Base-by-base conservation (phyloP, 2,888 invertebrate species). In the Acleris laterana region DNA sequence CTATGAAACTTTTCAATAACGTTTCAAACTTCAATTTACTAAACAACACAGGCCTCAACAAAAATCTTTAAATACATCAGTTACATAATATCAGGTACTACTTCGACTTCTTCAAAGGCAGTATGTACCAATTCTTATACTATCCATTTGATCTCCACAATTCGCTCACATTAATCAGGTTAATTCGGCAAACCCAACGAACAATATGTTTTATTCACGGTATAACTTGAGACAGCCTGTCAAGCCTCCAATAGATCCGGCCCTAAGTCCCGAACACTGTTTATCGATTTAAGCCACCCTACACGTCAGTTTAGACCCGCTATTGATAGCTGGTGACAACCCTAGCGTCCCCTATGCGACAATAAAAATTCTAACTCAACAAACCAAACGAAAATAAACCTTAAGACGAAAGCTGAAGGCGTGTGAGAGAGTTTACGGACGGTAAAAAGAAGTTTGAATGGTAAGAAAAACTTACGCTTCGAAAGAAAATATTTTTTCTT, bases 321-420 rank as follows among this genome's bases (percentile, higher is more conserved):
- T 61, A 65, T 65, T 65, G 65, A 65, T 65, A 65, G 60, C 65
- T 65, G 65, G 65, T 61, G 65, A 65, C 65, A 65, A 61, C 65
- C 60, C 65, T 65, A 55, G 44, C 49, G 55, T 61, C 49, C 59
- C 59, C 53, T 53, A 56, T 16, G 20, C 32, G 49, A 19, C 53
- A 25, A 48, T 38, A 50, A 55, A 49, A 50, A 60, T 56, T 11
- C 11, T 1, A 20, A 3, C 7, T n/a, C 22, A 44, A 17, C 13
- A 65, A 61, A 42, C 25, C 44, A 46, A 5, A 50, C 60, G 20
- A 60, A n/a, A 49, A 22, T 25, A 20, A 22, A 19, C 28, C 32
- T 19, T 65, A 65, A 17, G 1, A 17, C 13, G 17, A 9, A 5
- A 49, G 5, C 7, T 1, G 50, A 65, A 5, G 22, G 50, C 6